Percentiles rank a stretch among this genome's conserved stretches.
Conservation (phyloP, 2,888 invertebrate genomes). For the Plebejus melissa region DNA sequence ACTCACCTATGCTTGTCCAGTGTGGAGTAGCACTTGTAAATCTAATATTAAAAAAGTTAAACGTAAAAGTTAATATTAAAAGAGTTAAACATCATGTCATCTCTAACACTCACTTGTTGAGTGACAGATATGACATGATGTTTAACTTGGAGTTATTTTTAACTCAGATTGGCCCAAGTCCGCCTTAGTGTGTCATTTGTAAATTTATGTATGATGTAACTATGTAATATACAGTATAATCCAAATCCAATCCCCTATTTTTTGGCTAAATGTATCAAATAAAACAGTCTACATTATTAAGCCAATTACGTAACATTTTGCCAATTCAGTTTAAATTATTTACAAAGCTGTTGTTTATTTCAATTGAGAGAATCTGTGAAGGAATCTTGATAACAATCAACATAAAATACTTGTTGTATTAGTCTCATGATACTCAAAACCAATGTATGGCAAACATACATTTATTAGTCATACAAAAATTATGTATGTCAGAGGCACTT, state of each 20-base stretch:
- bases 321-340: not conserved
- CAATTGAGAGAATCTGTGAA: not conserved
- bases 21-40: too few relatives aligned
- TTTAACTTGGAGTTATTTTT: too few relatives aligned
- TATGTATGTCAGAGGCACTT: not conserved
- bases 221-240: not conserved
- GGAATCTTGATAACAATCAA: not conserved
- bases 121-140: too few relatives aligned
- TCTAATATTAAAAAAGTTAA: too few relatives aligned
- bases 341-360: not conserved
- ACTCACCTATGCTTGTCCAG: too few relatives aligned
- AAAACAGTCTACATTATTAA: not conserved
- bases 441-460: not conserved
- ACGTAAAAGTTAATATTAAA: too few relatives aligned
- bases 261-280: not conserved
- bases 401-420: not conserved
- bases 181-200: too few relatives aligned
- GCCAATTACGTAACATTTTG: not conserved
- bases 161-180: too few relatives aligned
- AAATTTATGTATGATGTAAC: too few relatives aligned
- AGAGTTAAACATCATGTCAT: too few relatives aligned
- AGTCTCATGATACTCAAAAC: not conserved
- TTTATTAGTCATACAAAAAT: conserved; percentile 11
- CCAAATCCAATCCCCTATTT: not conserved
- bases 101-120: too few relatives aligned